Percentiles rank a stretch among this genome's conserved stretches.
phyloP scores from a whole-genome alignment of 2,113 vertebrate species.

The Aleadryas rufinucha region DNA sequence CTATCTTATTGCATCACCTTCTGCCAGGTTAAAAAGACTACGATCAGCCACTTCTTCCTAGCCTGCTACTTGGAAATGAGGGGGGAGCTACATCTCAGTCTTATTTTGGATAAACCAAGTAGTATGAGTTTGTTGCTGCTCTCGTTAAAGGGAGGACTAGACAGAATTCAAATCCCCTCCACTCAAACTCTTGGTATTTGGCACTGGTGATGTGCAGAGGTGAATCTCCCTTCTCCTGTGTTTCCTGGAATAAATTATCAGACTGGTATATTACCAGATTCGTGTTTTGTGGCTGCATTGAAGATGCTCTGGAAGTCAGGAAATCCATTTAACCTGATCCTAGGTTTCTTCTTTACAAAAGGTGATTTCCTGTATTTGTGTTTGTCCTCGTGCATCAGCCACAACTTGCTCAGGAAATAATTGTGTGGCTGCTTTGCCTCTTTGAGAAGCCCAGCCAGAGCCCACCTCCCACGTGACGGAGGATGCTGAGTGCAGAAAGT shows the following conservation, averaged over 20 bases:
- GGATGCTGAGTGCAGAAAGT: neutral
- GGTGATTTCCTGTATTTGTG: neutral
- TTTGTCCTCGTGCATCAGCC: fast-evolving
- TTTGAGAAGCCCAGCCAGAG: neutral
- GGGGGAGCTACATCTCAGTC: neutral
- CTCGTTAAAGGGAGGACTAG: neutral
- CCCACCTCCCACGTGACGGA: neutral
- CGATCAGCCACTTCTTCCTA: neutral
- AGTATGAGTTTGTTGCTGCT: neutral
- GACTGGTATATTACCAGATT: fast-evolving
- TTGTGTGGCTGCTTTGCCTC: neutral
- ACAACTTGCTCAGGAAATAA: neutral
- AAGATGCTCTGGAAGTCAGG: neutral
- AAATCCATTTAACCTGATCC: neutral
- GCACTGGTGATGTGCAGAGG: neutral
- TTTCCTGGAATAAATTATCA: neutral
- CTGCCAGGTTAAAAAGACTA: neutral
- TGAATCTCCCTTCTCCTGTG: neutral
- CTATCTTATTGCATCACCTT: neutral
- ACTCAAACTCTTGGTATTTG: neutral
- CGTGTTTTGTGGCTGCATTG: neutral
- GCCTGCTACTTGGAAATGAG: neutral
- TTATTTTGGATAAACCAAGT: neutral
- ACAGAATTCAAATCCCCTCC: neutral
- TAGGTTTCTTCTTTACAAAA: neutral